phyloP scores from a whole-genome alignment of 1,140 invertebrate species.

The Anoplophora glabripennis region DNA sequence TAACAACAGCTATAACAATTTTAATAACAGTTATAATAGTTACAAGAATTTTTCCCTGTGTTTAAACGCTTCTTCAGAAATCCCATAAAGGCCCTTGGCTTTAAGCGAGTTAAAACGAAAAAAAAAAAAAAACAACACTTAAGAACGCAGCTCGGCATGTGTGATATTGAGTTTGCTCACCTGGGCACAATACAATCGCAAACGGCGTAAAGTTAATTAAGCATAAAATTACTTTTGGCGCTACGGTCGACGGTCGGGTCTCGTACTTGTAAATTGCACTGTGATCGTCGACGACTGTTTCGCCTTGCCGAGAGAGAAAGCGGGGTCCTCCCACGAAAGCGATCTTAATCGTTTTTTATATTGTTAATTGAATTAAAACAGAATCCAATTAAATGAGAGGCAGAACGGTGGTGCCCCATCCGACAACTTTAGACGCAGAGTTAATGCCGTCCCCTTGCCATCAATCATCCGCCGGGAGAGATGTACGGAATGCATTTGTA shows the following conservation, averaged over 20 bases:
- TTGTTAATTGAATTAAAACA: slow-evolving; percentile 25
- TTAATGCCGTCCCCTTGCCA: slow-evolving; percentile 1
- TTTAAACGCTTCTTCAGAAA: no score
- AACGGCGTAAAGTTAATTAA: slow-evolving; percentile 23
- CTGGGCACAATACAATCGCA: background rate
- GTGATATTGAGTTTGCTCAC: background rate
- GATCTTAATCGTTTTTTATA: slow-evolving; percentile 19
- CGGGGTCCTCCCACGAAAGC: background rate
- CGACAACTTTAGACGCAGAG: background rate
- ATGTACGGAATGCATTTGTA: slow-evolving; percentile 4
- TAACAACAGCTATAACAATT: no score
- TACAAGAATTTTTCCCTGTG: no score
- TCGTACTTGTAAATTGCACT: slow-evolving; percentile 18
- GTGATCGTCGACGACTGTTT: background rate
- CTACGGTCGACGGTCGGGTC: background rate
- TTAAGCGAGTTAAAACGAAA: no score
- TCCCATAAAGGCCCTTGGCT: no score
- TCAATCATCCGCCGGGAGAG: slow-evolving; percentile 1
- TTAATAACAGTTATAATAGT: no score
- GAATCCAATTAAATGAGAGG: slow-evolving; percentile 19
- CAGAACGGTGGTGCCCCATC: no score
- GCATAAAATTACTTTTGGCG: slow-evolving; percentile 20
- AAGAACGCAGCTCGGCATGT: no score
- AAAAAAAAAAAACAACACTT: no score
- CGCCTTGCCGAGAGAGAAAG: background rate